phyloP scores from a whole-genome alignment of 2,888 invertebrate species.

The Synanthedon myopaeformis region DNA sequence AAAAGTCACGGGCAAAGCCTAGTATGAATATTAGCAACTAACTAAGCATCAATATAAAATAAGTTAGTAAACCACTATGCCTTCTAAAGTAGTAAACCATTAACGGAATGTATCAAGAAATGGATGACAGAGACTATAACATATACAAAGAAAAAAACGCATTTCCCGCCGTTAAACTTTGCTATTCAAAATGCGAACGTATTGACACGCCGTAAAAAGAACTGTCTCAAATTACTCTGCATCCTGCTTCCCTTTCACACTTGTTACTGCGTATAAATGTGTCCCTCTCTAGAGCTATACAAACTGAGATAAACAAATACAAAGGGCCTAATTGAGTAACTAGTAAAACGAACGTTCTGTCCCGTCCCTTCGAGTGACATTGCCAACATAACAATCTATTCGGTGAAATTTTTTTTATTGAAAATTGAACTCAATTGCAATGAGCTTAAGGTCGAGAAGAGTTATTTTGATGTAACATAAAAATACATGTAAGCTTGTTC shows the following conservation, averaged over 20 bases:
- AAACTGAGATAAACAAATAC: slow-evolving; percentile 72
- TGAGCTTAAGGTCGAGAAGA: slow-evolving; percentile 8
- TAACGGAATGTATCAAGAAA: slow-evolving; percentile 52
- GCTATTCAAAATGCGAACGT: slow-evolving; percentile 69
- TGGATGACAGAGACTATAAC: slow-evolving; percentile 44
- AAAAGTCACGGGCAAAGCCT: too few relatives aligned
- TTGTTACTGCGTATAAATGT: slow-evolving; percentile 12
- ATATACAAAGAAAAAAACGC: slow-evolving; percentile 54
- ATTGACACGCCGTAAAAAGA: slow-evolving; percentile 65
- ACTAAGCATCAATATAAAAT: slow-evolving; percentile 2
- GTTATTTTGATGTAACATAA: slow-evolving; percentile 1
- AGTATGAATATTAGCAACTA: too few relatives aligned
- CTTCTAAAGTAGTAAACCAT: slow-evolving; percentile 17
- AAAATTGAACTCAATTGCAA: slow-evolving; percentile 12
- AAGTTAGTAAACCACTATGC: slow-evolving; percentile 4
- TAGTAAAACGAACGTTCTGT: slow-evolving; percentile 67
- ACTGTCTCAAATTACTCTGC: slow-evolving; percentile 68
- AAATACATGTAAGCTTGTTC: slow-evolving; percentile 29
- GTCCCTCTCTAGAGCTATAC: slow-evolving; percentile 48
- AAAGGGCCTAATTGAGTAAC: slow-evolving; percentile 73
- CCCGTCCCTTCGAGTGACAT: slow-evolving; percentile 54
- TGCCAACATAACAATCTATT: slow-evolving; percentile 21
- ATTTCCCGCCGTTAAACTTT: slow-evolving; percentile 66
- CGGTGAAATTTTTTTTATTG: slow-evolving; percentile 14
- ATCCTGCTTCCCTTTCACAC: slow-evolving; percentile 28